Evolutionary conservation across 2,797 vertebrate genomes (phyloP).

Genomic region (Leuciscus waleckii): DNA sequence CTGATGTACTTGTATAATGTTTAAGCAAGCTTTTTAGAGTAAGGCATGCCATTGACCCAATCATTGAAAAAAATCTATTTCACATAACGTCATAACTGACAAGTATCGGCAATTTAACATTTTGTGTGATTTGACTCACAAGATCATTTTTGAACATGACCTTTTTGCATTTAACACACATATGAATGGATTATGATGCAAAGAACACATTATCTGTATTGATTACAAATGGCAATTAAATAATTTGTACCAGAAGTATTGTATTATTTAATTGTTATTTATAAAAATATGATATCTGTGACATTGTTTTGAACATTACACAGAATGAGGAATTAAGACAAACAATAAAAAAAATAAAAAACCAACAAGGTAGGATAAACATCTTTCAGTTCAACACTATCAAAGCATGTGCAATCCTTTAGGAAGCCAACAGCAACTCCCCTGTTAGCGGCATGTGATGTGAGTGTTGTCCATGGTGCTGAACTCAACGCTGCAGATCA

Average conservation of each 20-base stretch:
- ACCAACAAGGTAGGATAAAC: neutral
- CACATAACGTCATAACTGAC: neutral
- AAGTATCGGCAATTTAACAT: neutral
- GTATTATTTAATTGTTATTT: neutral
- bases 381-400: neutral
- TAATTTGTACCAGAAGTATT: too few species aligned
- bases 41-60: neutral
- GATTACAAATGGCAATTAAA: neutral
- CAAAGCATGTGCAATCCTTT: neutral
- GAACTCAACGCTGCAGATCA: neutral
- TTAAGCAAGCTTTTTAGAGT: neutral
- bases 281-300: neutral
- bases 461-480: conserved; percentile 52
- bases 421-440: neutral
- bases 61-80: too few species aligned
- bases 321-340: neutral
- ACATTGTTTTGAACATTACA: neutral
- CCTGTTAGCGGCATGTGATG: neutral
- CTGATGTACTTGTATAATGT: neutral
- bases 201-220: neutral
- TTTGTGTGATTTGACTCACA: neutral
- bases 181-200: neutral
- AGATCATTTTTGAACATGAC: neutral
- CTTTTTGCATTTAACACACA: neutral
- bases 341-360: neutral